Conservation (phyloP, 2,888 invertebrate genomes). For the Anarsia innoxiella region DNA sequence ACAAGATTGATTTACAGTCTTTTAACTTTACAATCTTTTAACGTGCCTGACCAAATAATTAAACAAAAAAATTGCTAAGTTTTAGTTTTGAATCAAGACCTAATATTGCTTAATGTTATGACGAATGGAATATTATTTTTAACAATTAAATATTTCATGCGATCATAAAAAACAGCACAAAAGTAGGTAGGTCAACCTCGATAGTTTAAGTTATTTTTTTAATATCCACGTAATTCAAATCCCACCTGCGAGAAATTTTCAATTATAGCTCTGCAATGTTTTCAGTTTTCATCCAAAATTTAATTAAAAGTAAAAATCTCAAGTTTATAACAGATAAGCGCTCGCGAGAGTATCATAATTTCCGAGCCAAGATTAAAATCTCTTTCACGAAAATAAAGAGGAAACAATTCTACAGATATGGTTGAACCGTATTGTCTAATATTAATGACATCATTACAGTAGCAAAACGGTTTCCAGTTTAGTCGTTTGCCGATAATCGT, state of each 20-base stretch:
- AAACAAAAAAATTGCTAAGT: too few relatives aligned
- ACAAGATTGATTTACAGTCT: too few relatives aligned
- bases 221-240: too few relatives aligned
- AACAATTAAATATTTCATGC: too few relatives aligned
- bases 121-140: too few relatives aligned
- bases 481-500: conserved; percentile 56
- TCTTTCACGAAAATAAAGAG: conserved; percentile 16
- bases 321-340: conserved; percentile 8
- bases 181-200: too few relatives aligned
- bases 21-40: too few relatives aligned
- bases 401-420: conserved; percentile 16
- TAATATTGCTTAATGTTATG: too few relatives aligned
- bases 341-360: conserved; percentile 7
- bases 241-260: conserved; percentile 1
- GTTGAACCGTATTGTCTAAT: conserved; percentile 24
- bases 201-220: too few relatives aligned
- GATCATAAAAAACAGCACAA: too few relatives aligned
- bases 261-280: conserved; percentile 4
- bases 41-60: too few relatives aligned
- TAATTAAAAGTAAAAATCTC: conserved; percentile 10
- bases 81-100: too few relatives aligned
- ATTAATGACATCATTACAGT: conserved; percentile 47
- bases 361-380: conserved; percentile 10
- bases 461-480: conserved; percentile 44
- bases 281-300: conserved; percentile 7